Conservation (phyloP, 2,113 vertebrate genomes). For the Bufo bufo region DNA sequence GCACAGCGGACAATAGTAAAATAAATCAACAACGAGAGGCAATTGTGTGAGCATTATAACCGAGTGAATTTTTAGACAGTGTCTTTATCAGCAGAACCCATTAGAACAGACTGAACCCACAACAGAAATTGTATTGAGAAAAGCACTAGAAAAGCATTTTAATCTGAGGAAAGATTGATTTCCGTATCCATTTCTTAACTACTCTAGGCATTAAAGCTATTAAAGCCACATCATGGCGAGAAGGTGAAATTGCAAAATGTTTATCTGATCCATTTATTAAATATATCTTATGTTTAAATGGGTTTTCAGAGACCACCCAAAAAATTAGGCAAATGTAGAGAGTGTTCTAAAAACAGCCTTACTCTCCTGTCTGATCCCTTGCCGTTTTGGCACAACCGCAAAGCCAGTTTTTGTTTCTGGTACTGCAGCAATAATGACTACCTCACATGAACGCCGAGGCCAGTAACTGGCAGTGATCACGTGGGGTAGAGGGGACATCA, state of each 20-base stretch:
- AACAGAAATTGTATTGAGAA: conserved; percentile 23
- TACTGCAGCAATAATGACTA: too few relatives aligned
- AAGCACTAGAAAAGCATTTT: conserved; percentile 13
- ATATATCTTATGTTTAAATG: too few relatives aligned
- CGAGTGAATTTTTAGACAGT: conserved; percentile 7
- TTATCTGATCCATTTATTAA: neutral
- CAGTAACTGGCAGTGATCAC: too few relatives aligned
- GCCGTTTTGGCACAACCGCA: too few relatives aligned
- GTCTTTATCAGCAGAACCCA: conserved; percentile 18
- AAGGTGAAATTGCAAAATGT: neutral
- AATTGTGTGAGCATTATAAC: conserved; percentile 7
- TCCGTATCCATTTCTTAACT: neutral
- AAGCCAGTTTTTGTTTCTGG: too few relatives aligned
- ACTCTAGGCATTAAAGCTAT: neutral
- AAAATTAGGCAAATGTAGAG: too few relatives aligned
- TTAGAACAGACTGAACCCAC: conserved; percentile 20
- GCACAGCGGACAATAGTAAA: neutral
- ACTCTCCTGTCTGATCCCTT: too few relatives aligned
- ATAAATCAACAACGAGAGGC: neutral
- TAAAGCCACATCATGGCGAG: neutral
- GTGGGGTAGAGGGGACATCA: too few relatives aligned
- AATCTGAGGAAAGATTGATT: conserved; percentile 1
- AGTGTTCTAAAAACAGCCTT: too few relatives aligned
- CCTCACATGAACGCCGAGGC: too few relatives aligned
- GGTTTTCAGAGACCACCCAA: too few relatives aligned